Percentiles rank a stretch among this genome's conserved stretches.
Conservation (phyloP, 2,113 vertebrate species). For the Gasterosteus aculeatus region DNA sequence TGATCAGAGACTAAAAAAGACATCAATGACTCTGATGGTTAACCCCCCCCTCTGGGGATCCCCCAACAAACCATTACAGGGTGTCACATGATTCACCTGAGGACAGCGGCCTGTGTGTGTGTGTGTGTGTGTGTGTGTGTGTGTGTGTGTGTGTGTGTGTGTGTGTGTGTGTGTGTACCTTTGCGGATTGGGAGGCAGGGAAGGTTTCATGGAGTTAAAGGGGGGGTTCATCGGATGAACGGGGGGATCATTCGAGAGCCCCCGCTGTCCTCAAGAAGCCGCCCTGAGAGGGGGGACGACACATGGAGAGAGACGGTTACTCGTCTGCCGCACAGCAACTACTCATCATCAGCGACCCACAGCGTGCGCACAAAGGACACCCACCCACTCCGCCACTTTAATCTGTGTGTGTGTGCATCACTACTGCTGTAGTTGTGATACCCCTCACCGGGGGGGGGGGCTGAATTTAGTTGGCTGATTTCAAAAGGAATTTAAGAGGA, state of each 20-base stretch:
- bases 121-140: constrained; percentile 38
- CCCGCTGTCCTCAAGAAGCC: constrained; percentile 72
- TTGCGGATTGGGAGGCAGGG: constrained; percentile 89
- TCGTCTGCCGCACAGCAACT: constrained; percentile 60
- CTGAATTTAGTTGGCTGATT: constrained; percentile 82
- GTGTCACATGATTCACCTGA: constrained; percentile 37
- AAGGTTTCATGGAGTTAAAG: constrained; percentile 97
- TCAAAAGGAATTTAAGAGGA: constrained; percentile 80
- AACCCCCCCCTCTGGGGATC: not conserved
- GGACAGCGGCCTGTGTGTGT: constrained; percentile 26
- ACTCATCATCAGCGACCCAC: constrained; percentile 59
- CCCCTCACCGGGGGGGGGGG: constrained; percentile 57
- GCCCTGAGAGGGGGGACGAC: constrained; percentile 51
- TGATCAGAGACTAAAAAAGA: too few species aligned
- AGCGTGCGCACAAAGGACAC: constrained; percentile 57
- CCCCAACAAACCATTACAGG: not conserved
- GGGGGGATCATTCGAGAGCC: constrained; percentile 76
- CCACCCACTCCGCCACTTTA: constrained; percentile 63
- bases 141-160: constrained; percentile 17
- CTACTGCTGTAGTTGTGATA: constrained; percentile 66
- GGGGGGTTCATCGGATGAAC: constrained; percentile 90
- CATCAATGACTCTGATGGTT: too few species aligned
- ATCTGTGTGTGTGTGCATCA: constrained; percentile 56
- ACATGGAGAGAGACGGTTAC: constrained; percentile 24
- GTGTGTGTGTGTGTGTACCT: constrained; percentile 78